Conservation (phyloP, 2,797 vertebrate genomes). For the Clarias fuscus region DNA sequence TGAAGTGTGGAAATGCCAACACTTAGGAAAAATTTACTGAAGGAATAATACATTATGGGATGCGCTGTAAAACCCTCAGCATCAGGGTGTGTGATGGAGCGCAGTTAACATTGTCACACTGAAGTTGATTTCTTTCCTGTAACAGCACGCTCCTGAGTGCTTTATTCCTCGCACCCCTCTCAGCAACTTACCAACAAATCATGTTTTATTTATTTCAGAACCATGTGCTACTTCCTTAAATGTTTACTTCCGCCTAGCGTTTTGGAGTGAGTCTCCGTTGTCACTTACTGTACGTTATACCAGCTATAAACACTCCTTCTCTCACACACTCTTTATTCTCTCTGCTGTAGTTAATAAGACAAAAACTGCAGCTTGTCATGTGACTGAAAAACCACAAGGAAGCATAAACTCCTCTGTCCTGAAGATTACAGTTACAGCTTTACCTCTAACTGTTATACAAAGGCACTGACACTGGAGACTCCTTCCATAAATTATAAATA, state of each 20-base stretch:
- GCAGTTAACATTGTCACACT: neutral
- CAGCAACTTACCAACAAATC: neutral
- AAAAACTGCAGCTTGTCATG: no score
- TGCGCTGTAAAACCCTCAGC: neutral
- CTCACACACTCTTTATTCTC: no score
- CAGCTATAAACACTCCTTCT: neutral
- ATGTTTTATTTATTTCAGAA: neutral
- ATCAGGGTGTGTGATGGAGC: neutral
- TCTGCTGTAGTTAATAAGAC: no score
- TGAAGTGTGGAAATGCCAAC: neutral
- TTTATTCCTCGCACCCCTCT: neutral
- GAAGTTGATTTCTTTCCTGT: neutral
- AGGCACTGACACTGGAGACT: neutral
- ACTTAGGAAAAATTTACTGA: neutral
- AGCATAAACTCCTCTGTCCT: neutral
- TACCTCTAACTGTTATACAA: no score
- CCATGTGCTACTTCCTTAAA: no score
- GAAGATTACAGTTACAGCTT: neutral
- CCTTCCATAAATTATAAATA: neutral
- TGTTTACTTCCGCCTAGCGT: no score
- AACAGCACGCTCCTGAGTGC: neutral
- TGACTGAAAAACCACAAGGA: neutral
- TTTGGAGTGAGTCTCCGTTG: neutral
- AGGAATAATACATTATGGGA: neutral
- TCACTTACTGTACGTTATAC: neutral